phyloP scores from a whole-genome alignment of 2,113 vertebrate genomes.

The Macroglossus sobrinus region DNA sequence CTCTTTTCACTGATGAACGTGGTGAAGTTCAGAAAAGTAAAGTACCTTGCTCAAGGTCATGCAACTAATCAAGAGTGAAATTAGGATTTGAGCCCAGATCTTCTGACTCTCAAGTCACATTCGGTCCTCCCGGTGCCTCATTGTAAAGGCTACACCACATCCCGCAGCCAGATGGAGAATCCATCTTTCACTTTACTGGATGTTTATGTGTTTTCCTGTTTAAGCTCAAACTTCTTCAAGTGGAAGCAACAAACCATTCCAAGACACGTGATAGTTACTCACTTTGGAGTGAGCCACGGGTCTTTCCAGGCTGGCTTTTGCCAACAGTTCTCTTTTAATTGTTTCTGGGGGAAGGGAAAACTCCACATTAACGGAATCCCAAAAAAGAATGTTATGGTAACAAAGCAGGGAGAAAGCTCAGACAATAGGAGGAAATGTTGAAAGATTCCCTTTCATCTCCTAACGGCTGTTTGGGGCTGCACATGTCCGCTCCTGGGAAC shows the following conservation, averaged over 20 bases:
- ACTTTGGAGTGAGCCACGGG: constrained; percentile 21
- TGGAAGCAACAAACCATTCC: not conserved
- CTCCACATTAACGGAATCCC: constrained; percentile 51
- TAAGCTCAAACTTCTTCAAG: not conserved
- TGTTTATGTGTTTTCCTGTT: not conserved
- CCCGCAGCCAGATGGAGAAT: not conserved
- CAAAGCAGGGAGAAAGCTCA: constrained; percentile 75
- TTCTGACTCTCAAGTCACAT: not conserved
- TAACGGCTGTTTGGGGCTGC: not conserved
- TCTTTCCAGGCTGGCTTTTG: constrained; percentile 69
- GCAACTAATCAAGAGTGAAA: not conserved
- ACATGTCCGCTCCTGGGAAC: not conserved
- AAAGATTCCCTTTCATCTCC: constrained; percentile 73
- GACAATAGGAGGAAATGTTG: constrained; percentile 79
- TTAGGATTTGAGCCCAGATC: not conserved
- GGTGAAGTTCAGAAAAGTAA: not conserved
- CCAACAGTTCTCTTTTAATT: constrained; percentile 63
- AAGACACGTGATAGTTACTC: constrained; percentile 31
- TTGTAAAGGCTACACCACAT: not conserved
- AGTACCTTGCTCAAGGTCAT: not conserved
- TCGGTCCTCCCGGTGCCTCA: not conserved
- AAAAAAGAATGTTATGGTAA: constrained; percentile 64
- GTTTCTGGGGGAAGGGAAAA: constrained; percentile 65
- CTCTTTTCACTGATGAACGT: not conserved
- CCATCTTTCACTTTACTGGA: too few species aligned